Base-by-base conservation (phyloP, 2,113 vertebrate genomes). In the Cromileptes altivelis region DNA sequence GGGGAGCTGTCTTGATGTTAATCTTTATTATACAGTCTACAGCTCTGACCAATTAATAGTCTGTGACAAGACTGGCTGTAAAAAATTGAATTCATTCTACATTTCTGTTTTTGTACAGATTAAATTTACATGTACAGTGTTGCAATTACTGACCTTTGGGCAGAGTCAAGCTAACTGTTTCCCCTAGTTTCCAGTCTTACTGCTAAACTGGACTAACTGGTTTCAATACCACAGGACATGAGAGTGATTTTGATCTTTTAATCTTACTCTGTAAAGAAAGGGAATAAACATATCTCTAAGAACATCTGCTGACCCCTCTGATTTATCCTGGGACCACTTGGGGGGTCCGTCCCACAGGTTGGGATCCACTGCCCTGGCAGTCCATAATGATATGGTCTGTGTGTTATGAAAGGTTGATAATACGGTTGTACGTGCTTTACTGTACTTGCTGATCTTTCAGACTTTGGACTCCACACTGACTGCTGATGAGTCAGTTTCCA, bases 401-500 rank as follows among this genome's bases (percentile, higher is more conserved):
- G 60, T 68, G 40, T 79, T 65, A 42, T 79, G 79, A 87, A 84
- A 17, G 50, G 21, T 23, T 72, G 60, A 72, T 72, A 64, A 49
- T 47, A 71, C 40, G 58, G 76, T 57, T 78, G 78, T 89, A 69
- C 57, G 49, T 82, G 82, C 62, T 58, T n/a, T 4, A 23, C 77
- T 82, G 78, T 55, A 68, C 81, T 70, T 70, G 75, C 82, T 85
- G 88, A 85, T 83, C 72, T 72, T 45, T 82, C 80, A 87, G 86
- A 91, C 91, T 92, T 92, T 88, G 86, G 77, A 85, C 88, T 80
- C 21, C 49, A n/a, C 30, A 30, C 4, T 30, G 30, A 30, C 25
- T 77, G 79, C 57, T 86, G 65, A 87, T 87, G 85, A 90, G 25
- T 84, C 73, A 68, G 84, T 93, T 88, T 78, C 82, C 84, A 86